Evolutionary conservation across 2,888 invertebrate species (phyloP), one percentile per base, ranked within the genome.

Genomic region (Brachyopa scutellaris): DNA sequence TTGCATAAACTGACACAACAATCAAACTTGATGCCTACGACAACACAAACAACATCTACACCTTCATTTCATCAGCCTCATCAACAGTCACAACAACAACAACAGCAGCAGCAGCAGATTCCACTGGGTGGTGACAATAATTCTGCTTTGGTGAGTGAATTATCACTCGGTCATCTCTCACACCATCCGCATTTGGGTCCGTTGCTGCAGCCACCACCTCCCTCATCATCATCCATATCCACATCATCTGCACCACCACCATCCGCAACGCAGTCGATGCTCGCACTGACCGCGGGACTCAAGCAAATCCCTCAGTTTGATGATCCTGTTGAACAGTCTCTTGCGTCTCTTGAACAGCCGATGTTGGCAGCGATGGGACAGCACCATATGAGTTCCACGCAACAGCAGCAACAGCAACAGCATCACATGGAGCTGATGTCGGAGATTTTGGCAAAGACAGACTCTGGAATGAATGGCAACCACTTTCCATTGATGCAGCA

Each of bases 311-410:
- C 89, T n/a, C 89, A 90, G 82, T 92, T 91, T 87, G 93, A 94
- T 70, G 94, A 95, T 89, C 94, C 94, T 15, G 92, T 95, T 86
- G 95, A 95, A 89, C 93, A 94, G 85, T 94, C 94, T 62, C 91
- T 95, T 86, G 94, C 94, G 51, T 94, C 93, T 85, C 90, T 95
- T 85, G 95, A 95, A 89, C 93, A 94, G 78, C 93, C 93, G 72
- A 87, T 90, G 87, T 91, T 92, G 79, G 91, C 88, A 57, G 85
- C 88, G 69, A 87, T 89, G 86, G 85, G 87, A 55, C 85, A 85
- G 9, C 85, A 92, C 29, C 91, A 90, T 84, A 91, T 92, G 53
- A 91, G 92, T 69, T 91, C 91, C 49, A 91, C 91, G 19, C 90
- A 91, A 72, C 90, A 87, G 0, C 85, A 86, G 0, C 87, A 87